These are phyloP conservation scores for Zosterops pallidus DNA, from an alignment of 2,113 vertebrate genomes.

Conservation along the genomic window DNA sequence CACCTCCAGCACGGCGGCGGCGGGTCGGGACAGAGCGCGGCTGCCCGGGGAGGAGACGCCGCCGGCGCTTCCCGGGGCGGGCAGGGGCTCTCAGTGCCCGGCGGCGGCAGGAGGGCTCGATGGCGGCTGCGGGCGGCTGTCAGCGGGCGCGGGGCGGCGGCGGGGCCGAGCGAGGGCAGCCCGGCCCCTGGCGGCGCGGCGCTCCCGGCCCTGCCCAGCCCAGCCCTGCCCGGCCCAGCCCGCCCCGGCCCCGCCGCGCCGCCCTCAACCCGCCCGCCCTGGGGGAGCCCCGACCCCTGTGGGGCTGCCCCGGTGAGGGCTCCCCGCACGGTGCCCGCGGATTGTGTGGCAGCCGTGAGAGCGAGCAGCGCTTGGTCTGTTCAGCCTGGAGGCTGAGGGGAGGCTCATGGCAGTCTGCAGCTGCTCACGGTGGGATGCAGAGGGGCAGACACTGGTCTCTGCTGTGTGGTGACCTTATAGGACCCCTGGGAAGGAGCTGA, in stretches of 20 bases:
- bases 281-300: rapidly evolving
- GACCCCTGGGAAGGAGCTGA: neutral
- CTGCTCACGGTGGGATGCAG: neutral
- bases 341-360: neutral
- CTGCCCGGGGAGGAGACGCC: neutral
- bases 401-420: neutral
- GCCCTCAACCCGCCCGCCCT: neutral
- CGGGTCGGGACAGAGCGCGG: neutral
- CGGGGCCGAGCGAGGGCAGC: no score
- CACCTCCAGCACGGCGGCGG: neutral
- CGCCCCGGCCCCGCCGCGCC: neutral
- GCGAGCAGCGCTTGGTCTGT: neutral
- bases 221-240: no score
- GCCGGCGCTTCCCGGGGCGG: neutral
- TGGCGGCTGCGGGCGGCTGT: no score
- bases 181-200: no score
- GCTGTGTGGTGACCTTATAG: neutral
- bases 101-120: no score
- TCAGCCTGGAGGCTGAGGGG: neutral
- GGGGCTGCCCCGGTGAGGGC: neutral
- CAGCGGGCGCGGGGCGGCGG: no score
- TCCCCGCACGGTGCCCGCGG: neutral
- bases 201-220: neutral
- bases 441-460: neutral
- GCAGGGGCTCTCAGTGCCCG: no score